Evolutionary conservation across 1,140 invertebrate genomes (phyloP).

Genomic region (Yoshiicerus persimilis): DNA sequence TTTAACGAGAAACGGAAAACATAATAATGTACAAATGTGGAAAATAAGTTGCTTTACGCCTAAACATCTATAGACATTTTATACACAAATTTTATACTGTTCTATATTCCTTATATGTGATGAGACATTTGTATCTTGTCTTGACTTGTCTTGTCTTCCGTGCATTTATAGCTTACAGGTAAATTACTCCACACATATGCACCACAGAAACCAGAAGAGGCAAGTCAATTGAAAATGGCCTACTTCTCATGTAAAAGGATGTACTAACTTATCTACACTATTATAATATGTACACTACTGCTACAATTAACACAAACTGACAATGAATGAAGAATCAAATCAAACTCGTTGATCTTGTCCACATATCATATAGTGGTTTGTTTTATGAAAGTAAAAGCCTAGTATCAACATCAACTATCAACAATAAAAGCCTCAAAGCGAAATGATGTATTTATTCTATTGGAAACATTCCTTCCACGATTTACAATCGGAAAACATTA

Average conservation of each 20-base stretch:
- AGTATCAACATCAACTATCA: background rate
- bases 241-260: constrained; percentile 6
- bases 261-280: background rate
- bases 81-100: background rate
- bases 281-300: background rate
- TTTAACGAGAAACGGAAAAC: background rate
- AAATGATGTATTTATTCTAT: background rate
- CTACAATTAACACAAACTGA: background rate
- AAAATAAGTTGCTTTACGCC: background rate
- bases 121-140: background rate
- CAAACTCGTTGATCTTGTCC: background rate
- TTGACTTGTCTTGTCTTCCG: too few relatives aligned
- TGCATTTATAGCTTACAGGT: background rate
- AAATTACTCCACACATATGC: background rate
- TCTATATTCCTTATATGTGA: background rate
- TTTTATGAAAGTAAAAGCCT: background rate
- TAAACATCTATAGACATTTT: background rate
- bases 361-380: background rate
- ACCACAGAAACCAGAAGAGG: background rate
- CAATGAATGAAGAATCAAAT: background rate
- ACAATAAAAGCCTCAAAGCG: background rate
- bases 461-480: background rate
- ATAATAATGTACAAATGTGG: too few relatives aligned
- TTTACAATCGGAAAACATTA: background rate
- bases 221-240: background rate